Percentiles rank a stretch among this genome's conserved stretches.
Evolutionary conservation across 2,888 invertebrate species (phyloP).

Genomic region (Acronicta aceris): DNA sequence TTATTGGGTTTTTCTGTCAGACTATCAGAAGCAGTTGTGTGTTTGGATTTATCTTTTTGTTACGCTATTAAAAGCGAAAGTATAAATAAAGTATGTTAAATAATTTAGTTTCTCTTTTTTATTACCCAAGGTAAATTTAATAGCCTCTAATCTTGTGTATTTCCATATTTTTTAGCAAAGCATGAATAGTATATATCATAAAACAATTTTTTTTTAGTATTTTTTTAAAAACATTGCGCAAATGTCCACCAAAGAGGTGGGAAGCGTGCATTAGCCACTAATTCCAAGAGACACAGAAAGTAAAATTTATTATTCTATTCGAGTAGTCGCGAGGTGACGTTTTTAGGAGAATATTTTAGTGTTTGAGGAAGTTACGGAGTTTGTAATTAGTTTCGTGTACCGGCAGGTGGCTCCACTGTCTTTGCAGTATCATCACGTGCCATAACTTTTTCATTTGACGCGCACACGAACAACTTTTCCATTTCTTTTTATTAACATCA

Average conservation of each 20-base stretch:
- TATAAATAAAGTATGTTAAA: too few relatives aligned
- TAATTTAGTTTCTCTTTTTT: too few relatives aligned
- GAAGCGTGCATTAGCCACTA: slow-evolving; percentile 58
- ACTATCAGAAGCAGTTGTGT: too few relatives aligned
- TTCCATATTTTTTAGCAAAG: background rate
- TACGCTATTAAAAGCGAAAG: too few relatives aligned
- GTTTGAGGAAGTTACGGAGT: slow-evolving; percentile 85
- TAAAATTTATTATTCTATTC: slow-evolving; percentile 78
- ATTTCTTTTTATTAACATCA: slow-evolving; percentile 89
- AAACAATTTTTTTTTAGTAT: background rate
- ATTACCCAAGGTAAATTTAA: too few relatives aligned
- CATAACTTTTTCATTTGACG: slow-evolving; percentile 89
- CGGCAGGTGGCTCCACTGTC: slow-evolving; percentile 80
- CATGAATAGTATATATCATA: background rate
- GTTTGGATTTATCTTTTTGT: too few relatives aligned
- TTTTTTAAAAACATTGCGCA: background rate
- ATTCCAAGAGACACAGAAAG: slow-evolving; percentile 64
- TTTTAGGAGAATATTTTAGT: slow-evolving; percentile 88
- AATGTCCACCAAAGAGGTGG: slow-evolving; percentile 46
- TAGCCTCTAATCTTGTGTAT: background rate
- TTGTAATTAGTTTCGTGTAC: slow-evolving; percentile 86
- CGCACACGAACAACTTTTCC: slow-evolving; percentile 85
- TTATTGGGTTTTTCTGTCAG: too few relatives aligned
- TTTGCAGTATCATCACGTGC: slow-evolving; percentile 87
- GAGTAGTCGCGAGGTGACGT: slow-evolving; percentile 81